Percentiles rank a stretch among this genome's conserved stretches.
Evolutionary conservation across 2,888 invertebrate species (phyloP).

Genomic region (Reticulitermes lucifugus): DNA sequence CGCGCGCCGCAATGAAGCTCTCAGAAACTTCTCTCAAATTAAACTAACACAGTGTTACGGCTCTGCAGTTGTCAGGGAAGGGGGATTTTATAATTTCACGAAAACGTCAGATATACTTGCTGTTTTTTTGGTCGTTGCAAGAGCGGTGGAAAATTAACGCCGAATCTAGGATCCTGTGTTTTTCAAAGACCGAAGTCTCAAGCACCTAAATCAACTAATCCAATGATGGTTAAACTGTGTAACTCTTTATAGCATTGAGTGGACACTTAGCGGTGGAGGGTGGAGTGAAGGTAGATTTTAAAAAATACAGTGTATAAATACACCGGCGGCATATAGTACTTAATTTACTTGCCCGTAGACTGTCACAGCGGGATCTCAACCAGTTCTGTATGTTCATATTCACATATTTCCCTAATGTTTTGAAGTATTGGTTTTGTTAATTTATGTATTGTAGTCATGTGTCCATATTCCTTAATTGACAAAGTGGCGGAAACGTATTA

Average conservation of each 20-base stretch:
- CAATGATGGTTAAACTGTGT: neutral
- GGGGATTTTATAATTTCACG: conserved; percentile 29
- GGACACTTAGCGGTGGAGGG: no score
- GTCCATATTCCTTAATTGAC: no score
- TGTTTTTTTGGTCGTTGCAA: neutral
- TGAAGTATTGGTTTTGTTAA: no score
- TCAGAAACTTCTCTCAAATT: conserved; percentile 30
- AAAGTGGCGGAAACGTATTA: no score
- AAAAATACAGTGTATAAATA: no score
- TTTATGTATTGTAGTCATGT: no score
- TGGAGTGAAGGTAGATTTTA: no score
- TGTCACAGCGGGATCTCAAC: no score
- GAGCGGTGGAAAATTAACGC: neutral
- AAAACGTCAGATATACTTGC: conserved; percentile 20
- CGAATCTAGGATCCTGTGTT: neutral
- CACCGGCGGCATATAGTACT: no score
- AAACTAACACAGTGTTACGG: conserved; percentile 31
- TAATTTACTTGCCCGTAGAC: no score
- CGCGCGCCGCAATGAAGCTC: conserved; percentile 34
- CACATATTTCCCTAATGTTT: no score
- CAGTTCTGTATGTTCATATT: no score
- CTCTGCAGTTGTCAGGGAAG: conserved; percentile 19
- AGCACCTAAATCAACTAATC: neutral
- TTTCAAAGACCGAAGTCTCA: conserved; percentile 1
- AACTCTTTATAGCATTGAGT: neutral